phyloP scores from a whole-genome alignment of 2,113 vertebrate species.

The Scophthalmus maximus region DNA sequence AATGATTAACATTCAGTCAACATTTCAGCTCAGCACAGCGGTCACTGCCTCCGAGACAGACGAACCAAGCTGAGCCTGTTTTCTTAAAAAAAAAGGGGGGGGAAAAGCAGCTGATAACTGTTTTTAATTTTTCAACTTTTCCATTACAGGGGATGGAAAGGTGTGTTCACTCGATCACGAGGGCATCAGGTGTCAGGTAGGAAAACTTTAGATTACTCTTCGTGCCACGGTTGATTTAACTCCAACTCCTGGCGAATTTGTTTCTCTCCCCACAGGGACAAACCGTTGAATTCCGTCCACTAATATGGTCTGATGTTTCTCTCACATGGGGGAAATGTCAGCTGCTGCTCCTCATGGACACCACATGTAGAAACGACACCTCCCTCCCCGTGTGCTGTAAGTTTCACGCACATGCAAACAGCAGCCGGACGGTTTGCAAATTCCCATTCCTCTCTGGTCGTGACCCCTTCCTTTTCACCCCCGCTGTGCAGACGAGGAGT shows the following conservation, averaged over 20 bases:
- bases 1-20: constrained; percentile 71
- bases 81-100: no score
- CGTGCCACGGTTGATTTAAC: neutral
- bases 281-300: neutral
- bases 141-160: neutral
- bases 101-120: constrained; percentile 13
- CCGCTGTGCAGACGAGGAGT: constrained; percentile 64
- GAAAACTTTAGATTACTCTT: neutral
- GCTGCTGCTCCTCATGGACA: constrained; percentile 45
- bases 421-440: no score
- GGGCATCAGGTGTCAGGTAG: constrained; percentile 32
- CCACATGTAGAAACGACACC: constrained; percentile 53
- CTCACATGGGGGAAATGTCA: constrained; percentile 55
- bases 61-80: neutral
- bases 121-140: no score
- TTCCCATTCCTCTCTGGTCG: no score
- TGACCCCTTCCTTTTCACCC: neutral
- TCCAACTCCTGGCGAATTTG: neutral
- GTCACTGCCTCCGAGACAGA: constrained; percentile 59
- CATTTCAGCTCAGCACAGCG: constrained; percentile 12
- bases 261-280: neutral
- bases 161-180: neutral
- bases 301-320: constrained; percentile 7
- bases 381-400: constrained; percentile 60
- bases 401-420: constrained; percentile 7